These are phyloP conservation scores for Anser cygnoides DNA, from an alignment of 2,113 vertebrate genomes.

Conservation along the genomic window DNA sequence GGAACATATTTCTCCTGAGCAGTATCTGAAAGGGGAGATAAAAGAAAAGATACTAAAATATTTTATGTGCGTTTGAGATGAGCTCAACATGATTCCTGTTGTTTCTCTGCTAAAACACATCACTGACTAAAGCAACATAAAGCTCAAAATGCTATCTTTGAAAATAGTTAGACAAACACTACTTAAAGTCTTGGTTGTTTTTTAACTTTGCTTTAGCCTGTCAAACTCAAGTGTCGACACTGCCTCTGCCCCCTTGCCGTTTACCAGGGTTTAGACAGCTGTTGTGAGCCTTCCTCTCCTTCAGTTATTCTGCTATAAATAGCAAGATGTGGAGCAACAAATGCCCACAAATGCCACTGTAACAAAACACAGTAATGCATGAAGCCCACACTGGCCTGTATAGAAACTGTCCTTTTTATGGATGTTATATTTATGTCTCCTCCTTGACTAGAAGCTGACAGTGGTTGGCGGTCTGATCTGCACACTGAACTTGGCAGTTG, in stretches of 20 bases:
- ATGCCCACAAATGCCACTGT: background rate
- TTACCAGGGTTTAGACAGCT: background rate
- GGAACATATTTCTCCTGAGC: slow-evolving; percentile 61
- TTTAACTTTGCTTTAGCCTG: slow-evolving; percentile 55
- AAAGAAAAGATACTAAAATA: slow-evolving; percentile 66
- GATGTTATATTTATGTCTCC: background rate
- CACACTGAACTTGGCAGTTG: accelerated
- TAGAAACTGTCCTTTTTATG: accelerated
- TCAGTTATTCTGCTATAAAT: background rate
- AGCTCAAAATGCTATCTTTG: slow-evolving; percentile 61
- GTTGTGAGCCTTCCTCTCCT: background rate
- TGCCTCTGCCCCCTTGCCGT: background rate
- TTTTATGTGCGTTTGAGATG: slow-evolving; percentile 69
- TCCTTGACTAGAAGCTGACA: background rate
- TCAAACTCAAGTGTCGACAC: slow-evolving; percentile 16
- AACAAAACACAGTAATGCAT: background rate
- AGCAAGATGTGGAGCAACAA: background rate
- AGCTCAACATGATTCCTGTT: slow-evolving; percentile 35
- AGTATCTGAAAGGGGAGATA: slow-evolving; percentile 61
- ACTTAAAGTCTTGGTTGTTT: slow-evolving; percentile 35
- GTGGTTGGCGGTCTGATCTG: accelerated
- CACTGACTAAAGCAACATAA: slow-evolving; percentile 66
- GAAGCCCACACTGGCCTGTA: accelerated
- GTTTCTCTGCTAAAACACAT: slow-evolving; percentile 64
- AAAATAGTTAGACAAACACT: slow-evolving; percentile 67